phyloP scores from a whole-genome alignment of 2,888 invertebrate genomes.

The Drosophila mayaguana region DNA sequence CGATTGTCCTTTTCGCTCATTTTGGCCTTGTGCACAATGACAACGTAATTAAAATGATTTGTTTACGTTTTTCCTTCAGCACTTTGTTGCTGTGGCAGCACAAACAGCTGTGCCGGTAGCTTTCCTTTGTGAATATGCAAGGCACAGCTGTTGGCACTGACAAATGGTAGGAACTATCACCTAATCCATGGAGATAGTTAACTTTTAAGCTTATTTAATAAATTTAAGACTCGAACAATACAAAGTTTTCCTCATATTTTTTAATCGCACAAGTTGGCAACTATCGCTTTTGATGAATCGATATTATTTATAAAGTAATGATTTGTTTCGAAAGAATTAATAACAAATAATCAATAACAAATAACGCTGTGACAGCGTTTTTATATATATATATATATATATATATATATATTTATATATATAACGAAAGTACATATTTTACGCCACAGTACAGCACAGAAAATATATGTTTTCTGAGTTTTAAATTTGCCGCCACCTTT shows the following conservation, averaged over 20 bases:
- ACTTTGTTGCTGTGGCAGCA: slow-evolving; percentile 32
- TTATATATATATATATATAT: neutral
- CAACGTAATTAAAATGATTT: slow-evolving; percentile 40
- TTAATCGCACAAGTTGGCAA: neutral
- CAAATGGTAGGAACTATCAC: neutral
- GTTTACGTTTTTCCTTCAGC: slow-evolving; percentile 44
- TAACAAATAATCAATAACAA: neutral
- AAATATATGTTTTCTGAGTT: neutral
- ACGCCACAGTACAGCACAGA: too few relatives aligned
- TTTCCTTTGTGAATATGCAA: neutral
- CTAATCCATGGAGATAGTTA: neutral
- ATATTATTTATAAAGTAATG: neutral
- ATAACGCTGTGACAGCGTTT: neutral
- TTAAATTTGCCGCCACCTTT: neutral
- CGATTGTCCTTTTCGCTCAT: slow-evolving; percentile 83
- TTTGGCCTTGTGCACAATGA: slow-evolving; percentile 21
- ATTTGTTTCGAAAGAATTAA: too few relatives aligned
- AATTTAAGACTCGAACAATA: neutral
- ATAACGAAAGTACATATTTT: neutral
- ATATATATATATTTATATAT: neutral
- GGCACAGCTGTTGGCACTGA: slow-evolving; percentile 31
- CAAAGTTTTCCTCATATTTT: neutral
- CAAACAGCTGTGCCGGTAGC: slow-evolving; percentile 12
- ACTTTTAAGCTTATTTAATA: neutral
- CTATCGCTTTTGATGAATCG: neutral